Conservation (phyloP, 2,888 invertebrate genomes). For the Leptopilina myrica region DNA sequence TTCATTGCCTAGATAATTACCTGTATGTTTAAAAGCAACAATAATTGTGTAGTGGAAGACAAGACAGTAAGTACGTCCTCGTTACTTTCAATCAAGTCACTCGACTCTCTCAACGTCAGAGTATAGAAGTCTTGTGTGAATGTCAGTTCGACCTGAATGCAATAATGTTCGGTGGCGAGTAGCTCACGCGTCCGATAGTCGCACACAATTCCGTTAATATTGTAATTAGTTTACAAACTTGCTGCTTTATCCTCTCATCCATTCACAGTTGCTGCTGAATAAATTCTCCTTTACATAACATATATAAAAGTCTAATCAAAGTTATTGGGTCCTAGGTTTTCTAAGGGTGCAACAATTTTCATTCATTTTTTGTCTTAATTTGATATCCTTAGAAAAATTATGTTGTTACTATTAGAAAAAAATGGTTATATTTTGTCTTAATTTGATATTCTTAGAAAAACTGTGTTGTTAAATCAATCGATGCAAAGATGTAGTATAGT, state of each 20-base stretch:
- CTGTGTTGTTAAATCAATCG: no score
- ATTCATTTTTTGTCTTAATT: no score
- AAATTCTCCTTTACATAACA: no score
- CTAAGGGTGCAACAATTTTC: no score
- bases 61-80: constrained; percentile 64
- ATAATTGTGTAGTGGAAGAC: constrained; percentile 51
- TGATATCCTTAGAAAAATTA: no score
- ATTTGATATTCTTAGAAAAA: no score
- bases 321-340: no score
- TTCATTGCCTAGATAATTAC: not conserved
- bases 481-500: no score
- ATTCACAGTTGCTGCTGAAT: no score
- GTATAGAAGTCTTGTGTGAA: constrained; percentile 51
- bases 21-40: constrained; percentile 59
- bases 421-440: no score
- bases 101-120: constrained; percentile 51
- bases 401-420: no score
- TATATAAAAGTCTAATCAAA: no score
- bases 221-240: constrained; percentile 51
- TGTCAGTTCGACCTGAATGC: constrained; percentile 57
- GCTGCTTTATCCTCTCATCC: not conserved
- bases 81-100: constrained; percentile 70
- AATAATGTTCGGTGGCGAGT: constrained; percentile 52
- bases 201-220: not conserved
- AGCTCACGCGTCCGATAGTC: constrained; percentile 46